phyloP scores from a whole-genome alignment of 2,888 invertebrate species.

The Choreutis nemorana region DNA sequence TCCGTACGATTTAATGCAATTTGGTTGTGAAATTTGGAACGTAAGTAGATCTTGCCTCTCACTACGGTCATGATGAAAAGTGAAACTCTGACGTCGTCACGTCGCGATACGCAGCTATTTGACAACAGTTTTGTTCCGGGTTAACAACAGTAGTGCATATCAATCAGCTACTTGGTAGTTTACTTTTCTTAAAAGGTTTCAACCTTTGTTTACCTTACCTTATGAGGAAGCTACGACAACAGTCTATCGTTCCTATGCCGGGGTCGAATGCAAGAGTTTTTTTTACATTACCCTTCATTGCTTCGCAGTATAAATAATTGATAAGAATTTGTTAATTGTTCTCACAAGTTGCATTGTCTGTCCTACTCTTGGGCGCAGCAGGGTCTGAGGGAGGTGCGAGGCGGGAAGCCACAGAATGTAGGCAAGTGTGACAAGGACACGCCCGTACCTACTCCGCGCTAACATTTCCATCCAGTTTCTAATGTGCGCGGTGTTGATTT shows the following conservation, averaged over 20 bases:
- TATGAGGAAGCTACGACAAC: no score
- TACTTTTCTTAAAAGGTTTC: no score
- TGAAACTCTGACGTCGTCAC: conserved; percentile 56
- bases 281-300: no score
- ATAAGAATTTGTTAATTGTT: conserved; percentile 39
- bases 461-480: conserved; percentile 66
- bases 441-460: conserved; percentile 61
- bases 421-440: conserved; percentile 67
- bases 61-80: conserved; percentile 56
- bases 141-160: conserved; percentile 33
- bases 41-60: conserved; percentile 55
- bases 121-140: conserved; percentile 55
- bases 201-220: no score
- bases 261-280: no score
- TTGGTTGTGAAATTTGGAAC: conserved; percentile 58
- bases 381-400: conserved; percentile 30
- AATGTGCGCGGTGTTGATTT: conserved; percentile 56
- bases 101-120: conserved; percentile 32
- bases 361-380: conserved; percentile 33
- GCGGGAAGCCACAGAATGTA: conserved; percentile 56
- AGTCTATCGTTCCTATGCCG: no score
- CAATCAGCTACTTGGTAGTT: no score
- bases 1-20: no score
- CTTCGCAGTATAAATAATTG: conserved; percentile 25
- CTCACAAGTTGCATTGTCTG: conserved; percentile 54